Evolutionary conservation across 2,888 invertebrate genomes (phyloP), one percentile per base, ranked within the genome.

Genomic region (Anticlea derivata): DNA sequence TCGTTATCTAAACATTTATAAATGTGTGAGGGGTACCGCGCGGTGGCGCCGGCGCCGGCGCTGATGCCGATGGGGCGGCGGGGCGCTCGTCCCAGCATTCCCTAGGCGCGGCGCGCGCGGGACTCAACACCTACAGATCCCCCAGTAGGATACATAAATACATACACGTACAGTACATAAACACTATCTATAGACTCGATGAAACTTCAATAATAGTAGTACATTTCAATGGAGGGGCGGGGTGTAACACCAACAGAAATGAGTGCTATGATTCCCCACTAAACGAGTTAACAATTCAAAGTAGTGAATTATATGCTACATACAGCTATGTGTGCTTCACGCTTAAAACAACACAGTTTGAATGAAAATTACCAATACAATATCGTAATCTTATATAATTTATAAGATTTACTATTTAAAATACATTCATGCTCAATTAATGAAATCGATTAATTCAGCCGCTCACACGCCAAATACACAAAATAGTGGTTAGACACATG

Each of bases 401-500:
- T 51, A 51, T 55, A 43, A 52, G 41, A 57, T 39, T 58, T 51
- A 61, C 57, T 63, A 63, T 61, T 66, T 59, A 61, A 66, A 68
- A 60, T 65, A 68, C 66, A 74, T 76, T 73, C 73, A 80, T 76
- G 71, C 75, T 75, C 65, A 73, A 61, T 63, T 75, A 75, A 74
- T 75, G 68, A 80, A 83, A 78, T 74, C 69, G 69, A 70, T 63
- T 68, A 69, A 73, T 69, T 70, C 72, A 80, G 70, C 71, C 80
- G 74, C 80, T 79, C 82, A 86, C 81, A 83, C 80, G 75, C 73
- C 55, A 79, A 80, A 80, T 83, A 83, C 83, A 83, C 76, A 81
- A 81, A 80, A 75, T 71, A 78, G 78, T 77, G 78, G 78, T 81
- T 83, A 86, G 83, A 86, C 82, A 85, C 83, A 80, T 79, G 78